Percentiles rank a stretch among this genome's conserved stretches.
Conservation (phyloP, 2,888 invertebrate species). For the Cheilosia vernalis region DNA sequence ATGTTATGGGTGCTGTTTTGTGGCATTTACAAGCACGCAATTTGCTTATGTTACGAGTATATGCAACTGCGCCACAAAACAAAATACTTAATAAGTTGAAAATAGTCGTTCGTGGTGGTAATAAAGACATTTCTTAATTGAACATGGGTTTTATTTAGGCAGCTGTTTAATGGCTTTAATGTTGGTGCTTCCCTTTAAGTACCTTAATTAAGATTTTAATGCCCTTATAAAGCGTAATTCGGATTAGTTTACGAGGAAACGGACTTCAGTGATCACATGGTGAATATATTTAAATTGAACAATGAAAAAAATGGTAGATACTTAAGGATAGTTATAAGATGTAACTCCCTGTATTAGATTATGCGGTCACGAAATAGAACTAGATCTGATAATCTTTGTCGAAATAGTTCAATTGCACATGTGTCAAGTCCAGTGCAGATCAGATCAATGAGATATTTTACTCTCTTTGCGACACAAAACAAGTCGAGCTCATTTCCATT, state of each 20-base stretch:
- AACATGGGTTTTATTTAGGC: background rate
- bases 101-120: background rate
- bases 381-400: too few species aligned
- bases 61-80: background rate
- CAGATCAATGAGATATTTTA: too few species aligned
- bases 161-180: conserved; percentile 7
- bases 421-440: too few species aligned
- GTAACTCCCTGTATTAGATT: too few species aligned
- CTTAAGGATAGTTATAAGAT: too few species aligned
- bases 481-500: too few species aligned
- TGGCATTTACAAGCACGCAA: conserved; percentile 3
- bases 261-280: too few species aligned
- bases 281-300: too few species aligned
- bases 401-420: too few species aligned
- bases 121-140: conserved; percentile 10
- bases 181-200: background rate
- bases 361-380: too few species aligned
- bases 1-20: conserved; percentile 6
- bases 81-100: background rate
- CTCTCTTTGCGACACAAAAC: too few species aligned
- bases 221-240: background rate
- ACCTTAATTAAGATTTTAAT: background rate
- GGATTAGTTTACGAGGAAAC: background rate
- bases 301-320: too few species aligned
- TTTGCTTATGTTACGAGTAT: background rate